A percentile compares a stretch with the other conserved stretches of the same genome.
Evolutionary conservation across 2,113 vertebrate species (phyloP).

Genomic region (Vireo altiloquus): DNA sequence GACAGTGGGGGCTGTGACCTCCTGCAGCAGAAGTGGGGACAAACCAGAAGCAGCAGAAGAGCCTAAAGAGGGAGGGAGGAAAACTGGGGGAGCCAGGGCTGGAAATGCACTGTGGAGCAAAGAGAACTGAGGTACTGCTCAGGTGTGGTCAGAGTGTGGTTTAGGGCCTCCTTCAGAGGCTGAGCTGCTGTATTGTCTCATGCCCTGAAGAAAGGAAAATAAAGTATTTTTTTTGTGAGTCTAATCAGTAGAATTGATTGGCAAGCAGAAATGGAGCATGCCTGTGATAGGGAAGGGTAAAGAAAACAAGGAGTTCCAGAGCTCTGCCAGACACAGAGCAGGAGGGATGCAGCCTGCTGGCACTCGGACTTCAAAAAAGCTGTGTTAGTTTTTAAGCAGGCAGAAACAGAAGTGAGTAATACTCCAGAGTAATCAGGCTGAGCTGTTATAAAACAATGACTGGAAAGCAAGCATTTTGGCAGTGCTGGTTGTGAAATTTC

Average conservation of each 20-base stretch:
- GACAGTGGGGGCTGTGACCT: background rate
- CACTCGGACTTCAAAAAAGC: background rate
- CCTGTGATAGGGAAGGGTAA: background rate
- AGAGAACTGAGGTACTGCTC: background rate
- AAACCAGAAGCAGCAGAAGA: background rate
- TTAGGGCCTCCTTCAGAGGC: background rate
- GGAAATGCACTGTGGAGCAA: accelerated
- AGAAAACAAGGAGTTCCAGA: background rate
- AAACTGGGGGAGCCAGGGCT: background rate
- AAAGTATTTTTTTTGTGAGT: background rate
- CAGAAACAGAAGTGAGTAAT: background rate
- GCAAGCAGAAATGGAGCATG: background rate
- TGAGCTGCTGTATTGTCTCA: background rate
- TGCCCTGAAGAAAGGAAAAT: background rate
- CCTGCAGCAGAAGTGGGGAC: background rate
- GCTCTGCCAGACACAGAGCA: background rate
- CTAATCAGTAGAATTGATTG: background rate
- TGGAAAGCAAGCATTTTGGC: background rate
- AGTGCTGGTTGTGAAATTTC: background rate
- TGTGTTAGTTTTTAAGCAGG: background rate
- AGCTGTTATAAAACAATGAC: background rate
- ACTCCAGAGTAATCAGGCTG: accelerated
- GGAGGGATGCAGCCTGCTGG: accelerated
- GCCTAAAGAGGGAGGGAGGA: background rate
- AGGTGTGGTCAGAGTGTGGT: accelerated